Base-by-base conservation (phyloP, 1,140 invertebrate species). In the Leptopilina clavipes region DNA sequence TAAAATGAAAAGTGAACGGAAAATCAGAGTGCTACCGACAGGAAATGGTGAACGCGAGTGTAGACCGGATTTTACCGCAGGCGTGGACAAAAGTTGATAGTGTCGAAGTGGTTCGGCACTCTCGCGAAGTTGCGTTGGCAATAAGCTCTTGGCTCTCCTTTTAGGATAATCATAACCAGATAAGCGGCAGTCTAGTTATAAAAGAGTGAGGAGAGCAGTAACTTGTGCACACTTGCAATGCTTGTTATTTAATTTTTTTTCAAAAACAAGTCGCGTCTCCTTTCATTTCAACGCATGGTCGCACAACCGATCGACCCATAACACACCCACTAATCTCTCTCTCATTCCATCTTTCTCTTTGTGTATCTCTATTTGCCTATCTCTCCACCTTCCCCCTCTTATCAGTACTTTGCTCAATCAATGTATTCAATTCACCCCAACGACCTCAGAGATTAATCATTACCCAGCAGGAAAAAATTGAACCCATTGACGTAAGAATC, bases 251-350 rank as follows among this genome's bases (percentile, higher is more conserved):
- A 40, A 3, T 40, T 40, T 40, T 1, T 40, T 9, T 40, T 70
- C 12, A 71, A n/a, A 31, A 40, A 31, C 11, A 22, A 72, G 70
- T 75, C 81, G 84, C 88, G 88, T 89, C 88, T 89, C 88, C 88
- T 90, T 89, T 89, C 88, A 88, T 90, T 90, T 89, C 85, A 90
- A 89, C 88, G 88, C 88, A 89, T 88, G 89, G 85, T 85, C 87
- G 87, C 88, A 85, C 86, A 87, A 82, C 80, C 86, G 85, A 81
- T 74, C 78, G 74, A 79, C 74, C 65, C 74, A 71, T 70, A 81
- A 79, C 80, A 81, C 80, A 78, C 80, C 77, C 80, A 81, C 80
- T 77, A 77, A 77, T 79, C 52, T 79, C 12, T 75, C 70, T 75
- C 70, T 52, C 25, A 75, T 71, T 17, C 17, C 12, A 17, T 43